Base-by-base conservation (phyloP, 2,888 invertebrate genomes). In the Harpalus rufipes region DNA sequence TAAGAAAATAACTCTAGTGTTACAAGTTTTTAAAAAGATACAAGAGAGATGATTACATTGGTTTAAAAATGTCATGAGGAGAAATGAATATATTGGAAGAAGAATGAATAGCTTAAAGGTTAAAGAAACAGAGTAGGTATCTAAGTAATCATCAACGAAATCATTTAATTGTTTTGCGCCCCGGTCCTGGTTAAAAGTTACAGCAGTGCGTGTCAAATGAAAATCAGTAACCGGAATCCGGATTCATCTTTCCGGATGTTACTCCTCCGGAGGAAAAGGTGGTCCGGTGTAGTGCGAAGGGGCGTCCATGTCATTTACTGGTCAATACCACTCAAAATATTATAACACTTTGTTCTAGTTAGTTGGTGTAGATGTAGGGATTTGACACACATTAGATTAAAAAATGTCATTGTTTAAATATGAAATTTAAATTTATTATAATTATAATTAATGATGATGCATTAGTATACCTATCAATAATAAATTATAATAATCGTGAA, bases 261-360 rank as follows among this genome's bases (percentile, higher is more conserved):
- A 78, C 14, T 56, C 21, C 78, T 58, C 58, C 25, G 78, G 25
- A 58, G 83, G 83, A 39, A 81, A 63, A 44, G 81, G 59, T 16
- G 83, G 61, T 7, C 7, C 74, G 41, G n/a, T 16, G 41, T 65
- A 16, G 72, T 72, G 72, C 10, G 72, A 44, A 83, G 58, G 61
- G 83, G 83, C 83, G 83, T 83, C 12, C 83, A 83, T 83, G 83
- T 74, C 76, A 83, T 83, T 83, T 83, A 61, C 39, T 83, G 83
- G 83, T 83, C 83, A 83, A 18, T 83, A 76, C 12, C 39, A 32
- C n/a, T 65, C 8, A n/a, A n/a, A 1, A 25, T 7, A 25, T 3
- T 65, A 10, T 32, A 32, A 12, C 32, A 1, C 39, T 21, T 25
- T 63, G 63, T 63, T 63, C 21, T 39, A 63, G 25, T 63, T 51